Percentiles rank a stretch among this genome's conserved stretches.
phyloP scores from a whole-genome alignment of 2,797 vertebrate species.

The Pangasius krempfi region DNA sequence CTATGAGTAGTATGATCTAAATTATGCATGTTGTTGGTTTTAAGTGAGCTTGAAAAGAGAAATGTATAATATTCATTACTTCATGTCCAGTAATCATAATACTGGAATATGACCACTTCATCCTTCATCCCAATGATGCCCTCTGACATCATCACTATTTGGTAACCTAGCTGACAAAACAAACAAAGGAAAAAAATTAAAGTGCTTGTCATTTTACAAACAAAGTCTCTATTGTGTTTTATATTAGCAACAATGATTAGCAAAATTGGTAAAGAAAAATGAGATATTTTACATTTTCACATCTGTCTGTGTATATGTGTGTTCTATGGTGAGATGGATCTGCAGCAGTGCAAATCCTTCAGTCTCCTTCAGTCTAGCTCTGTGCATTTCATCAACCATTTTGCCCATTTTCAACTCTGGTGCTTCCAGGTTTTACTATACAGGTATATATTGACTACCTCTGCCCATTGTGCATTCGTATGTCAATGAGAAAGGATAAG shows the following conservation, averaged over 20 bases:
- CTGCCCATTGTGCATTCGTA: neutral
- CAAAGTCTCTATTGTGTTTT: neutral
- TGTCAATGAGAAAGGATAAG: neutral
- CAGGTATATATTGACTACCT: neutral
- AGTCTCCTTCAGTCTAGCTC: neutral
- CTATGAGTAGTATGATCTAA: neutral
- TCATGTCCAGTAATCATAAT: neutral
- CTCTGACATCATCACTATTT: neutral
- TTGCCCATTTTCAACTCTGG: neutral
- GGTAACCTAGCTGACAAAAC: neutral
- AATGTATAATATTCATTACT: conserved; percentile 1
- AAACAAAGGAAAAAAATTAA: neutral
- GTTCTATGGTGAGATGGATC: neutral
- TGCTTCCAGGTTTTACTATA: neutral
- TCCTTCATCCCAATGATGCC: neutral
- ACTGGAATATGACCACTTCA: neutral
- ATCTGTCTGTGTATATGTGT: neutral
- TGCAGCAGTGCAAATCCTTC: neutral
- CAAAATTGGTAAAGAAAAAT: neutral
- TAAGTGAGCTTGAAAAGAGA: neutral
- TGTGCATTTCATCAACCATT: neutral
- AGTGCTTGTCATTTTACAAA: neutral
- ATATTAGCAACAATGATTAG: neutral
- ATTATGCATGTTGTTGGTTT: neutral
- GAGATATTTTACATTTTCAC: neutral